A percentile compares a stretch with the other conserved stretches of the same genome.
Evolutionary conservation across 2,797 vertebrate genomes (phyloP).

Genomic region (Pseudomugil tenellus): DNA sequence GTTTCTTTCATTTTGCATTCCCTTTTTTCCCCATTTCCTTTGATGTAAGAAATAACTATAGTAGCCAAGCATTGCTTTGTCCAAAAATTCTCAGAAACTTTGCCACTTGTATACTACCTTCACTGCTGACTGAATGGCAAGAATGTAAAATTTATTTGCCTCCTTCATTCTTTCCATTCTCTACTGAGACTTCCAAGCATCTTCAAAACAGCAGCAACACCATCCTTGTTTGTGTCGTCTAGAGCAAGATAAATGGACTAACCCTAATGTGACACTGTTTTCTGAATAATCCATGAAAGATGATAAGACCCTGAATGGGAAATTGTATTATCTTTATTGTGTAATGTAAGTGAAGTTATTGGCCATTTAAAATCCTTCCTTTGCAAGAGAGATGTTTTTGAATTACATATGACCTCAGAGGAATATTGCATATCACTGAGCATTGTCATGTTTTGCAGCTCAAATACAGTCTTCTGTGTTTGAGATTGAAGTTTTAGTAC

Average conservation of each 20-base stretch:
- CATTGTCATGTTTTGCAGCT: background rate
- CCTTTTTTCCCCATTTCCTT: slow-evolving; percentile 26
- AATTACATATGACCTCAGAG: background rate
- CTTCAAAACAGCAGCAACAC: slow-evolving; percentile 21
- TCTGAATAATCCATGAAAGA: slow-evolving; percentile 18
- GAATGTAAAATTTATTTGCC: slow-evolving; percentile 17
- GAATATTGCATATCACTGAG: background rate
- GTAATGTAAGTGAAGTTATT: slow-evolving; percentile 10
- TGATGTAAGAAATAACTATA: slow-evolving; percentile 30
- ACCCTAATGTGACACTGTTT: slow-evolving; percentile 28
- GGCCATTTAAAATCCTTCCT: slow-evolving; percentile 24
- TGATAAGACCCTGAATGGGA: slow-evolving; percentile 8
- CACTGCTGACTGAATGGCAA: slow-evolving; percentile 22
- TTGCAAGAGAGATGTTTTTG: background rate
- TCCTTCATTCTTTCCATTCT: slow-evolving; percentile 37
- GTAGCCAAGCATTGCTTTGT: slow-evolving; percentile 35
- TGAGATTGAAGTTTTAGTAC: too few relatives aligned
- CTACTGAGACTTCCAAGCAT: slow-evolving; percentile 33
- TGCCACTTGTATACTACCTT: slow-evolving; percentile 30
- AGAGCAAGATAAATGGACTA: slow-evolving; percentile 27
- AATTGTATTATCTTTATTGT: slow-evolving; percentile 8
- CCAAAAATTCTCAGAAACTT: slow-evolving; percentile 46
- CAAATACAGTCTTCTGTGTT: too few relatives aligned
- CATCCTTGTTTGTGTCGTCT: slow-evolving; percentile 15
- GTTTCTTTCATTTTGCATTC: slow-evolving; percentile 36